Evolutionary conservation across 2,797 vertebrate species (phyloP).

Genomic region (Gobionotothen gibberifrons): DNA sequence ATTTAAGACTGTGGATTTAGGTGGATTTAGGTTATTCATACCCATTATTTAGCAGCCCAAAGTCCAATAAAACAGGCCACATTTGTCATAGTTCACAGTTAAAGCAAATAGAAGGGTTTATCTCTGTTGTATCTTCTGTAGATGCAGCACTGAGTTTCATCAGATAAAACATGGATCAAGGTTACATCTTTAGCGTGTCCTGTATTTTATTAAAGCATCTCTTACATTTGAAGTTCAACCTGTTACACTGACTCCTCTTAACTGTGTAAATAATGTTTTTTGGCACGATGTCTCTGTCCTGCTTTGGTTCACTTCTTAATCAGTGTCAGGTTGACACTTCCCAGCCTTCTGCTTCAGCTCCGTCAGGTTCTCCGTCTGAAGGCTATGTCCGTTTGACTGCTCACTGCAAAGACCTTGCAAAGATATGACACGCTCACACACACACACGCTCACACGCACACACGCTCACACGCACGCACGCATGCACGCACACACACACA

Average conservation of each 20-base stretch:
- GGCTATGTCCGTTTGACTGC: conserved; percentile 20
- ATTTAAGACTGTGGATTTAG: too few relatives aligned
- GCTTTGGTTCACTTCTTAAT: conserved; percentile 30
- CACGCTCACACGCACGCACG: conserved; percentile 15
- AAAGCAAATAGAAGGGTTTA: background rate
- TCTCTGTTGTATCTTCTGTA: background rate
- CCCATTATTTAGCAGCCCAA: too few relatives aligned
- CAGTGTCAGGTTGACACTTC: conserved; percentile 27
- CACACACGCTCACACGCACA: conserved; percentile 17
- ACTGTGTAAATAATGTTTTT: background rate
- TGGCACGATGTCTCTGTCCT: conserved; percentile 3
- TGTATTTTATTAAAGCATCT: background rate
- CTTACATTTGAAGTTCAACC: background rate
- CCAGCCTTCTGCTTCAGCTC: conserved; percentile 12
- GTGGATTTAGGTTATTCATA: too few relatives aligned
- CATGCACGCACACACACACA: conserved; percentile 12
- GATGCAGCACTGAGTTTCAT: background rate
- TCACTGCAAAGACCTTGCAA: conserved; percentile 31
- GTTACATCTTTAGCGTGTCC: background rate
- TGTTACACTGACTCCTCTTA: conserved; percentile 1
- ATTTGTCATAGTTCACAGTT: background rate
- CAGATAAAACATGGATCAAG: background rate
- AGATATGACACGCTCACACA: conserved; percentile 16
- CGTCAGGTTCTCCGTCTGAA: conserved; percentile 40
- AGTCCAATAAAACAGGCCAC: background rate